These are phyloP conservation scores for Erpobdella octoculata DNA, from an alignment of 2,888 invertebrate genomes.

Conservation along the genomic window DNA sequence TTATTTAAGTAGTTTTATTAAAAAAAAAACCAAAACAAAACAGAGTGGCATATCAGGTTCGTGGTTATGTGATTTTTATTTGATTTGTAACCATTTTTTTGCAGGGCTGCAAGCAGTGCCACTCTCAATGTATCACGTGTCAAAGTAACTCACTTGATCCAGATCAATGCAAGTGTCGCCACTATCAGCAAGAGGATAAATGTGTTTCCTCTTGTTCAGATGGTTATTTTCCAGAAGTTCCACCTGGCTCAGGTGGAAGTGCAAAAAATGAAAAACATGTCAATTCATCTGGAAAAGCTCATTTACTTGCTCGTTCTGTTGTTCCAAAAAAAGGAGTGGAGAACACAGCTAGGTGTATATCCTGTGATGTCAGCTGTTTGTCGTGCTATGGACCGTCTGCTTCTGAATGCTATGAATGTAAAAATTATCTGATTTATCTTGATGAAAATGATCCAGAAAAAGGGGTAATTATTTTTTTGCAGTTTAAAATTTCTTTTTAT, in stretches of 20 bases:
- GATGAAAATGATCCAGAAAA: constrained; percentile 31
- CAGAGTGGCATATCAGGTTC: too few species aligned
- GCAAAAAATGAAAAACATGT: neutral
- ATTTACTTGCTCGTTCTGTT: neutral
- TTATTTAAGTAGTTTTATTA: too few species aligned
- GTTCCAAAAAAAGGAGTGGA: constrained; percentile 54
- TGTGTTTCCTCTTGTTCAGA: constrained; percentile 30
- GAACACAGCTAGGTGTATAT: constrained; percentile 65
- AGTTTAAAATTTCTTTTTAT: neutral
- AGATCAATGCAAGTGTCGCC: constrained; percentile 75
- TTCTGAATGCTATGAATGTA: constrained; percentile 40
- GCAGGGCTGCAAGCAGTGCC: constrained; percentile 76
- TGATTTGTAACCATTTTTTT: neutral
- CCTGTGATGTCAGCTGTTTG: constrained; percentile 73
- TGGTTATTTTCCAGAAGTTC: constrained; percentile 60
- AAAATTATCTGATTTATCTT: constrained; percentile 43
- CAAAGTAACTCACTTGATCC: constrained; percentile 81
- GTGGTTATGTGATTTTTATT: too few species aligned
- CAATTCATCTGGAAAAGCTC: neutral
- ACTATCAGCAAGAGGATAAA: constrained; percentile 65
- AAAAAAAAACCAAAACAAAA: too few species aligned
- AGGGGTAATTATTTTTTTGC: constrained; percentile 9
- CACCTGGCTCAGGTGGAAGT: neutral
- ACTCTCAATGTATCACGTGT: constrained; percentile 78
- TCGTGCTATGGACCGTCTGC: constrained; percentile 54